Conservation (phyloP, 2,888 invertebrate genomes). For the Agonopterix alstromeriana region DNA sequence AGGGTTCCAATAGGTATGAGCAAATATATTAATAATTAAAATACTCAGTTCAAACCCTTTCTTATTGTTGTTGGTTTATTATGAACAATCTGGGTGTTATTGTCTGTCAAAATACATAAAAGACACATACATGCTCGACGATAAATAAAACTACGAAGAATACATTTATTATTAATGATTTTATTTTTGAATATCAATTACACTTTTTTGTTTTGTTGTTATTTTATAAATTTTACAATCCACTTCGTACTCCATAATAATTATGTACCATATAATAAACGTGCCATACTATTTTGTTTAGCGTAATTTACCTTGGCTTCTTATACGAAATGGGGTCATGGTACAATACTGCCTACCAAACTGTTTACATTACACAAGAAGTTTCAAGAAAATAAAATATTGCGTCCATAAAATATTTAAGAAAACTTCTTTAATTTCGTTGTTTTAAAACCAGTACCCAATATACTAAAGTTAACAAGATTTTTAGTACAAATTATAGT, state of each 20-base stretch:
- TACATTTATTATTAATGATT: constrained; percentile 67
- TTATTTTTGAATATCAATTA: constrained; percentile 68
- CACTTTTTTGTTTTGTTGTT: constrained; percentile 52
- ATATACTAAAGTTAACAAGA: constrained; percentile 12
- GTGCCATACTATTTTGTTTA: constrained; percentile 32
- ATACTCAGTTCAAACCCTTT: too few species aligned
- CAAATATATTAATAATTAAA: too few species aligned
- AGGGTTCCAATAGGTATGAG: too few species aligned
- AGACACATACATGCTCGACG: too few species aligned
- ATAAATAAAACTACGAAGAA: constrained; percentile 25
- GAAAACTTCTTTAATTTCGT: constrained; percentile 9
- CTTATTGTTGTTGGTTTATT: too few species aligned
- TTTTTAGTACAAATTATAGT: constrained; percentile 14
- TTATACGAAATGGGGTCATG: constrained; percentile 18
- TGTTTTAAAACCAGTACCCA: constrained; percentile 21
- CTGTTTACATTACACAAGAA: neutral
- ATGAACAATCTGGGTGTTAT: too few species aligned
- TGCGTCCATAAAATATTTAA: constrained; percentile 6
- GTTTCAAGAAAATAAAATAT: constrained; percentile 5
- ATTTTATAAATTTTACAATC: constrained; percentile 57
- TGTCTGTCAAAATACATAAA: too few species aligned
- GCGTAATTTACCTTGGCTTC: constrained; percentile 15
- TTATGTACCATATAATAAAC: constrained; percentile 35
- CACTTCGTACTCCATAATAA: constrained; percentile 31
- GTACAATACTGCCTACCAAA: constrained; percentile 1